Evolutionary conservation across 2,797 vertebrate species (phyloP).

Genomic region (Bufotes viridis): DNA sequence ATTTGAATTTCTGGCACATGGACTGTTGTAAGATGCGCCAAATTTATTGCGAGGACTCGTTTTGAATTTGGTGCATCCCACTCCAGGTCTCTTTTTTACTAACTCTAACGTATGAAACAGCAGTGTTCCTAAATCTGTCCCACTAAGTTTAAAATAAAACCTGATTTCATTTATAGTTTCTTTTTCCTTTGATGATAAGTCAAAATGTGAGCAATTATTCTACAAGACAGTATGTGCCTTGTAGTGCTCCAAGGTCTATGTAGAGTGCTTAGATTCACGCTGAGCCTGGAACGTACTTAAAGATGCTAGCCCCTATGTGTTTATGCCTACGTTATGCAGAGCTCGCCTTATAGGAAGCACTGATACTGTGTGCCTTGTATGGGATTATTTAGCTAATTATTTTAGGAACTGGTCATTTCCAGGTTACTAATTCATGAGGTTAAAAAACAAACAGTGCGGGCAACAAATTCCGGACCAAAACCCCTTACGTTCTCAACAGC

Average conservation of each 20-base stretch:
- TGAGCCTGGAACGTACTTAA: not conserved
- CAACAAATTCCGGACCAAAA: slow-evolving; percentile 17
- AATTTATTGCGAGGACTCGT: no score
- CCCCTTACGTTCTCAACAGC: not conserved
- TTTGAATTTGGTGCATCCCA: no score
- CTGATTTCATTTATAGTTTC: no score
- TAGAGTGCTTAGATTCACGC: not conserved
- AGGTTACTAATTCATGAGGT: slow-evolving; percentile 9
- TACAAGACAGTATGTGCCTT: not conserved
- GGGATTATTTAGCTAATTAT: slow-evolving; percentile 38
- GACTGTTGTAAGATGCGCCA: no score
- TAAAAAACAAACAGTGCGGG: slow-evolving; percentile 43
- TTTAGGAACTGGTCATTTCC: slow-evolving; percentile 49
- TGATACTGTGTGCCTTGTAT: not conserved
- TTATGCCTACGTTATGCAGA: slow-evolving; percentile 4
- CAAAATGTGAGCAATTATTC: not conserved
- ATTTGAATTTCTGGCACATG: no score
- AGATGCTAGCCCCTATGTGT: not conserved
- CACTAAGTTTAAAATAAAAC: no score
- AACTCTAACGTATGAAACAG: no score
- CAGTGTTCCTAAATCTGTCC: no score
- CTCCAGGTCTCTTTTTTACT: no score
- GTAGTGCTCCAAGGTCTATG: not conserved
- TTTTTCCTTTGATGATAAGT: no score
- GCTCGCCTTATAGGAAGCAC: slow-evolving; percentile 4